Evolutionary conservation across 2,888 invertebrate species (phyloP), one percentile per base, ranked within the genome.

Genomic region (Therioaphis trifolii): DNA sequence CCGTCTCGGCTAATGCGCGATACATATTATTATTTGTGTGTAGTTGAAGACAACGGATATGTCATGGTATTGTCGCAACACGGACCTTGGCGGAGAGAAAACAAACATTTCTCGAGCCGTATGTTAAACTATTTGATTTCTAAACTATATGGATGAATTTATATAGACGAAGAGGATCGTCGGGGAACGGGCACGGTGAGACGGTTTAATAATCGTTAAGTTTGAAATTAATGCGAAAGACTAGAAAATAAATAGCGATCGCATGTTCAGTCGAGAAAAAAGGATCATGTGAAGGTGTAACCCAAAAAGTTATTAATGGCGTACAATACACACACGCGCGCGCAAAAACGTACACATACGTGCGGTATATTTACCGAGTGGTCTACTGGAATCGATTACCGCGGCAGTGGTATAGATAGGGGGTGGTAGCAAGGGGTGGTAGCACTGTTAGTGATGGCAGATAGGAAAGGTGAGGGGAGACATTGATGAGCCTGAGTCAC

Each of bases 401-500:
- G 72, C 29, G 71, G 80, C 46, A 40, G 52, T 18, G 52, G 52
- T 68, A 63, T 35, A 63, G 35, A 21, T 4, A 5, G 4, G 12
- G 29, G 9, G 66, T 24, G n/a, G 43, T n/a, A 21, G 49, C 21
- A 12, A 7, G 9, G 66, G 43, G 27, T 9, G 27, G 43, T n/a
- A 35, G n/a, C n/a, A n/a, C n/a, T n/a, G n/a, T n/a, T n/a, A n/a
- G n/a, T n/a, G n/a, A n/a, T n/a, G 72, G 72, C 14, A 21, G 79
- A 24, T 11, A 46, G 0, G 69, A 4, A 18, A 46, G 0, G 29
- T 24, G 49, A 21, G 49, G 71, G 58, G 27, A n/a, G 80, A 82
- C 82, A 82, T 82, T 82, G 82, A 82, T 82, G 82, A 82, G 74
- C 63, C 74, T 52, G 72, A 82, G 82, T 82, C 82, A 82, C 74